Evolutionary conservation across 2,797 vertebrate species (phyloP), one percentile per base, ranked within the genome.

Genomic region (Atherinosoma microstoma): DNA sequence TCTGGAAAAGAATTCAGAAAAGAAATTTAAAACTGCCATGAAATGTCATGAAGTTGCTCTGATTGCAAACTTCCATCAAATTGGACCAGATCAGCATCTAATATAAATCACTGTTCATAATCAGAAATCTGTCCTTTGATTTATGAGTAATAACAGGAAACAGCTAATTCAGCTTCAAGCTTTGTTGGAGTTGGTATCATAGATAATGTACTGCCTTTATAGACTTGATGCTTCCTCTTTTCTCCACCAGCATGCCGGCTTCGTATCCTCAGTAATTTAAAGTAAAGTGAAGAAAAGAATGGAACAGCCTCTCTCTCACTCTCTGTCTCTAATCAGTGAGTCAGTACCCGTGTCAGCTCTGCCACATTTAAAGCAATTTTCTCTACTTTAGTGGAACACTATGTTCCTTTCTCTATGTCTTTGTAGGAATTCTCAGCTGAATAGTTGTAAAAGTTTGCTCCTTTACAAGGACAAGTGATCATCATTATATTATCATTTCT

Each of bases 301-400:
- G 10, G 7, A 74, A 64, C 51, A 36, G 59, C 45, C 65, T 77
- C 63, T 61, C 62, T 76, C 67, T 85, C 64, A 47, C 32, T 62
- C 10, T 45, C 67, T 42, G 57, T 18, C 59, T 69, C 61, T 45
- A 62, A 57, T 60, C 70, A 82, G 80, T 80, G 68, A 79, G 70
- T 82, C 32, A 38, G 72, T 63, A 56, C 16, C 47, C 11, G 5
- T 61, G 53, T 73, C 69, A 62, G 64, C 79, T 45, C 42, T 24
- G 71, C 58, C 49, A 58, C 59, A 67, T 73, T 75, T 66, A 62
- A 73, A 75, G 66, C 71, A 82, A 78, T 51, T 78, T 73, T 58
- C 64, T 62, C n/a, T 40, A 35, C 69, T 65, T 80, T 51, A 67
- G 54, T 20, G 0, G 73, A 81, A 79, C 72, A 64, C 18, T 59